phyloP scores from a whole-genome alignment of 2,113 vertebrate genomes.

The Philantomba maxwellii region DNA sequence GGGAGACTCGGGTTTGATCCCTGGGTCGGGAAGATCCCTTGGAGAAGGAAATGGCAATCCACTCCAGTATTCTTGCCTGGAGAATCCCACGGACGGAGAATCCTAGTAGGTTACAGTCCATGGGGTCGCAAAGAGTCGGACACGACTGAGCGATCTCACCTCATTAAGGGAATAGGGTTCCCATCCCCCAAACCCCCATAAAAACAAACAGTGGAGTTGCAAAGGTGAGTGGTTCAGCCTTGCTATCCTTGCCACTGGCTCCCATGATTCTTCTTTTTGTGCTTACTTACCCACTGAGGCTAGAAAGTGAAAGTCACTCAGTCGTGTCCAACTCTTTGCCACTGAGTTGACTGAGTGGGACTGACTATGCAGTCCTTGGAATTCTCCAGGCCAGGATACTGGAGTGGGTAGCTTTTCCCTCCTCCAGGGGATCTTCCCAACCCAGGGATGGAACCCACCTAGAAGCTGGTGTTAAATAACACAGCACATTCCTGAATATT shows the following conservation, averaged over 20 bases:
- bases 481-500: not conserved
- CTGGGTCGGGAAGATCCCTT: no score
- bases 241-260: not conserved
- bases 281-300: not conserved
- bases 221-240: not conserved
- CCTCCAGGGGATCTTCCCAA: not conserved
- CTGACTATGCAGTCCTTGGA: not conserved
- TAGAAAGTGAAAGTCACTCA: not conserved
- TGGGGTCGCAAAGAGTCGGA: no score
- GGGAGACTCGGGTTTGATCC: no score
- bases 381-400: not conserved
- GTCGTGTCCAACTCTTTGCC: not conserved
- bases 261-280: not conserved
- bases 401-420: not conserved
- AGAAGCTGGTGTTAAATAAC: not conserved
- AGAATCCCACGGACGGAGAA: no score
- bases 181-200: not conserved
- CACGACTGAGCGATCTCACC: no score
- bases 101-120: no score
- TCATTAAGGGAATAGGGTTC: not conserved
- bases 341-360: not conserved
- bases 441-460: not conserved
- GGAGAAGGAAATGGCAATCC: no score
- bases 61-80: no score
- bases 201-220: not conserved